phyloP scores from a whole-genome alignment of 2,797 vertebrate genomes.

The Ptychadena robeensis region DNA sequence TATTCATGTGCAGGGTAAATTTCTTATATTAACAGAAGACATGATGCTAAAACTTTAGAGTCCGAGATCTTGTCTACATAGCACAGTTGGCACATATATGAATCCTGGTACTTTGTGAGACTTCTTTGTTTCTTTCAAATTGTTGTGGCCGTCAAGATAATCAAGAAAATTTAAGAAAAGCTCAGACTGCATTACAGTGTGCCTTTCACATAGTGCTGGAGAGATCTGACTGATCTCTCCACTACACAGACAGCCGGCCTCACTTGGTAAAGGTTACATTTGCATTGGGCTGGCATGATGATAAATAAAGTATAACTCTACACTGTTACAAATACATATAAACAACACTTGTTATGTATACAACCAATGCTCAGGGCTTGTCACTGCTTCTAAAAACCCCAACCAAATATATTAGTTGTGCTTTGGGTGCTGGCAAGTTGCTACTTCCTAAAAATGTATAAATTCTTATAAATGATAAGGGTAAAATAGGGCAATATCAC shows the following conservation, averaged over 20 bases:
- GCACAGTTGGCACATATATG: background rate
- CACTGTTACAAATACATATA: background rate
- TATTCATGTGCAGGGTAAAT: background rate
- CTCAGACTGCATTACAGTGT: background rate
- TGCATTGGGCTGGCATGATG: background rate
- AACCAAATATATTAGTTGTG: background rate
- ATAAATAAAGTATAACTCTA: background rate
- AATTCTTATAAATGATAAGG: too few relatives aligned
- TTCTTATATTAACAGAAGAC: too few relatives aligned
- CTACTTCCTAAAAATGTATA: background rate
- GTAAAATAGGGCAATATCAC: too few relatives aligned
- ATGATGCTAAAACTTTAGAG: too few relatives aligned
- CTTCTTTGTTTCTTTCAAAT: background rate
- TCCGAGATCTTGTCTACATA: background rate
- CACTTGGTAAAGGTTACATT: slow-evolving; percentile 48
- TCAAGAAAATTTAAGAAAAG: background rate
- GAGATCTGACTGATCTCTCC: background rate
- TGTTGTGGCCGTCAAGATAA: background rate
- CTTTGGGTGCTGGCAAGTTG: background rate
- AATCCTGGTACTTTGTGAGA: background rate
- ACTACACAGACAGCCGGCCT: background rate
- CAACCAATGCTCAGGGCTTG: background rate
- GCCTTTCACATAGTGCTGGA: background rate
- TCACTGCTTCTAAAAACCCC: background rate
- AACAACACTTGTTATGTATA: background rate